Conservation (phyloP, 2,888 invertebrate species). For the Crioceris asparagi region DNA sequence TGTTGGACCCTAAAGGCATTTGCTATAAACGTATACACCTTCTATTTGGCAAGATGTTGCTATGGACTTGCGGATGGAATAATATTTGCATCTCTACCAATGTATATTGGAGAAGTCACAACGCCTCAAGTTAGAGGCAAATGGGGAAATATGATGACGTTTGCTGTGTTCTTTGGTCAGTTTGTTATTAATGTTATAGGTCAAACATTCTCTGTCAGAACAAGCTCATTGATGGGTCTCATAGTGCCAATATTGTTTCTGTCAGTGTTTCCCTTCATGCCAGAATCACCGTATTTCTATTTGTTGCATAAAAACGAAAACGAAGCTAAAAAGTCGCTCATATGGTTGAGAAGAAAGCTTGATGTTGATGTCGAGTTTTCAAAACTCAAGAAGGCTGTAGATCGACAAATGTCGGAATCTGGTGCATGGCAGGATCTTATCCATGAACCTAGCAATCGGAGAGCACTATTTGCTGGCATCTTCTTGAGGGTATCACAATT, state of each 20-base stretch:
- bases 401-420: slow-evolving; percentile 29
- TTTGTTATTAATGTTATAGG: slow-evolving; percentile 41
- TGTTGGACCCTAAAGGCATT: slow-evolving; percentile 22
- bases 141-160: slow-evolving; percentile 26
- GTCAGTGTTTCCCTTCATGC: slow-evolving; percentile 46
- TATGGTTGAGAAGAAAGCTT: slow-evolving; percentile 20
- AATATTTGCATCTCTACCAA: slow-evolving; percentile 23
- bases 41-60: slow-evolving; percentile 28
- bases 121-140: slow-evolving; percentile 27
- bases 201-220: slow-evolving; percentile 37
- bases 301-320: slow-evolving; percentile 22
- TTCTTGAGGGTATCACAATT: slow-evolving; percentile 29
- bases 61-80: slow-evolving; percentile 25
- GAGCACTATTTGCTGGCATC: slow-evolving; percentile 25
- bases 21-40: slow-evolving; percentile 24
- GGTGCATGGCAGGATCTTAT: slow-evolving; percentile 29
- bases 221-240: slow-evolving; percentile 45
- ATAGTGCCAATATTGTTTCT: slow-evolving; percentile 47
- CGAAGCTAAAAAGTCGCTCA: slow-evolving; percentile 23
- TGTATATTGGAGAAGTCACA: slow-evolving; percentile 25
- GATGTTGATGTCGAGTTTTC: slow-evolving; percentile 24
- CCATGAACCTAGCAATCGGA: slow-evolving; percentile 24
- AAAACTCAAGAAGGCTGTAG: slow-evolving; percentile 23
- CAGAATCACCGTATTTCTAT: slow-evolving; percentile 41
- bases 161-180: slow-evolving; percentile 24